Base-by-base conservation (phyloP, 1,140 invertebrate species). In the Solenopsis invicta region DNA sequence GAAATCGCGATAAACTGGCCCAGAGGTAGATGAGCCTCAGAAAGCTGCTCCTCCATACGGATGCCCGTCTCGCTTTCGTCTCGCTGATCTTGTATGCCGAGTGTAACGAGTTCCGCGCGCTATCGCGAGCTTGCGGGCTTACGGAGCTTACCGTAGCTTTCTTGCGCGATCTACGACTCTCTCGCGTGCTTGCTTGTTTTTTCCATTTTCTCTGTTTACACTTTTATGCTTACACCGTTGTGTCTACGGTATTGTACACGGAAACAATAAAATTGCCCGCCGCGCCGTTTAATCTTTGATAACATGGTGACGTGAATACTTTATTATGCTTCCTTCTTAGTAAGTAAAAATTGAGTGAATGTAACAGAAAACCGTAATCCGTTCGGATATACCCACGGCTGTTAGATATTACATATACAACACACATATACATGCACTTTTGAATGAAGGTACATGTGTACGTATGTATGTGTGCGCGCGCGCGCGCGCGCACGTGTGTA, bases 61-160 rank as follows among this genome's bases (percentile, higher is more conserved):
- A 69, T 45, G 34, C 77, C 64, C 41, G 21, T 69, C 62, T 86
- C 18, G 29, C 29, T 81, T 61, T 86, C 62, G 61, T 82, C 85
- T 50, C 18, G 24, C 52, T 78, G 64, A 86, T 86, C 64, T 82
- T 86, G 75, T 86, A 86, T 86, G 85, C 64, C 76, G 64, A 86
- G 76, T 86, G 85, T 84, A 86, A 86, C 85, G 85, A 86, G 85
- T 86, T 82, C 48, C 76, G 77, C 85, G 85, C 52, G 54, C 52
- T 86, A 86, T 86, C 85, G 85, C 64, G 48, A 64, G 77, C 76
- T 86, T 62, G 76, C 45, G 77, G 37, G 77, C 85, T 86, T 86
- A 86, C 50, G 48, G 34, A 21, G 66, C 76, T 71, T 84, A 61
- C 54, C 66, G 52, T 61, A 45, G 50, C 48, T 82, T 71, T 52